phyloP scores from a whole-genome alignment of 92 coral and sea anemone genomes.

The Palythoa grandis region DNA sequence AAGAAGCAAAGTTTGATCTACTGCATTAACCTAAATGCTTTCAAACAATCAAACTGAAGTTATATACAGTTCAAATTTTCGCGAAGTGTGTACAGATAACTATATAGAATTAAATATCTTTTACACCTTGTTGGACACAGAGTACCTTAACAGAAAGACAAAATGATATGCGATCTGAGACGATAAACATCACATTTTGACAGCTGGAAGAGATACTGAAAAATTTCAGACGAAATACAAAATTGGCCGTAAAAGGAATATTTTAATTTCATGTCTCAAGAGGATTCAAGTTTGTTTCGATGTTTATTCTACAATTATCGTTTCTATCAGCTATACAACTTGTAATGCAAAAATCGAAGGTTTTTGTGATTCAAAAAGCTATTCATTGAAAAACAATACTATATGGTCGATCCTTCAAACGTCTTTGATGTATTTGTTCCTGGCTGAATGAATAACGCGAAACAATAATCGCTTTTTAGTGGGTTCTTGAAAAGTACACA shows the following conservation, averaged over 20 bases:
- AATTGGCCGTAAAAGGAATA: too few species aligned
- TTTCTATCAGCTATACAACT: neutral
- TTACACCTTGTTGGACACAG: neutral
- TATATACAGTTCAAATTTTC: neutral
- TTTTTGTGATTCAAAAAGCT: neutral
- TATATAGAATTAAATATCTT: neutral
- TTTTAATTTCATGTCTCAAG: neutral
- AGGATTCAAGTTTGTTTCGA: neutral
- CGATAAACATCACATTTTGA: neutral
- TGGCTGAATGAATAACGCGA: neutral
- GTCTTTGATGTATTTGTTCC: neutral
- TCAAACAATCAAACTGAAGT: neutral
- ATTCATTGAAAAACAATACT: neutral
- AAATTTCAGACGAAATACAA: neutral
- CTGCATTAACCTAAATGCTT: neutral
- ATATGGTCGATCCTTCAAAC: neutral
- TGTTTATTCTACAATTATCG: neutral
- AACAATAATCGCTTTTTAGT: slow-evolving; percentile 7
- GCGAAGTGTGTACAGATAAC: neutral
- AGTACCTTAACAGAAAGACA: slow-evolving; percentile 1
- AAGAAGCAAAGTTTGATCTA: neutral
- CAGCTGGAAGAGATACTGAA: slow-evolving; percentile 11
- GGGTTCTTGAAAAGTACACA: slow-evolving; percentile 36
- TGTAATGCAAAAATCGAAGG: neutral
- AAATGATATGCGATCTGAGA: slow-evolving; percentile 28